Conservation (phyloP, 2,113 vertebrate genomes). For the Gavialis gangeticus region DNA sequence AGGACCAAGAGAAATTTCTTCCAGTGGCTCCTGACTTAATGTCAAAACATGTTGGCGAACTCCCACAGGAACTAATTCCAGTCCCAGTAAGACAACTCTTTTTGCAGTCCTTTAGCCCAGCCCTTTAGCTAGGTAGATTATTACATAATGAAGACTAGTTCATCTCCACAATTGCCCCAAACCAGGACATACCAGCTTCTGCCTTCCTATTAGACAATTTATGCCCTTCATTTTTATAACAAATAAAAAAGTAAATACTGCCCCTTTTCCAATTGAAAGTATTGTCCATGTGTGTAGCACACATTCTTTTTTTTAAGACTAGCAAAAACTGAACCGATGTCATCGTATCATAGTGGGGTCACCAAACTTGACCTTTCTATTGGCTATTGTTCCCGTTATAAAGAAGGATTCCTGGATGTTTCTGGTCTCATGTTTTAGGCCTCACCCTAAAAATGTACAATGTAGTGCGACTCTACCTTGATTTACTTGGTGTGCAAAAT, state of each 20-base stretch:
- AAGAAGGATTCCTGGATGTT: not conserved
- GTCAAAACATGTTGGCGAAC: constrained; percentile 35
- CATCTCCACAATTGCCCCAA: constrained; percentile 61
- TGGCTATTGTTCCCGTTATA: not conserved
- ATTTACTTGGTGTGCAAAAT: constrained; percentile 60
- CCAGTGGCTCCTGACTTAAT: not conserved
- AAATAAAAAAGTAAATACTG: constrained; percentile 26
- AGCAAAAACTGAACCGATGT: not conserved
- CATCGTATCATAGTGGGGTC: not conserved
- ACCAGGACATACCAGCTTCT: not conserved
- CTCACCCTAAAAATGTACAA: constrained; percentile 2
- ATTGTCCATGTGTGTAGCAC: not conserved
- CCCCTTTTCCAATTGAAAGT: constrained; percentile 4
- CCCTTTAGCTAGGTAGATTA: not conserved
- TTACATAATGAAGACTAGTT: not conserved
- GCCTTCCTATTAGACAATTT: constrained; percentile 23
- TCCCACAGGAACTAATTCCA: constrained; percentile 14
- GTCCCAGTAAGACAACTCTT: not conserved
- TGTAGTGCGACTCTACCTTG: constrained; percentile 4
- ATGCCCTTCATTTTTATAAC: constrained; percentile 20
- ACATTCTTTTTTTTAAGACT: not conserved
- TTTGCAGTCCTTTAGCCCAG: constrained; percentile 9
- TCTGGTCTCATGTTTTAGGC: not conserved
- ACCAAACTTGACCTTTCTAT: not conserved
- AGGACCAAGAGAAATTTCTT: not conserved